Evolutionary conservation across 2,888 invertebrate species (phyloP), one percentile per base, ranked within the genome.

Genomic region (Drosophila rellima): DNA sequence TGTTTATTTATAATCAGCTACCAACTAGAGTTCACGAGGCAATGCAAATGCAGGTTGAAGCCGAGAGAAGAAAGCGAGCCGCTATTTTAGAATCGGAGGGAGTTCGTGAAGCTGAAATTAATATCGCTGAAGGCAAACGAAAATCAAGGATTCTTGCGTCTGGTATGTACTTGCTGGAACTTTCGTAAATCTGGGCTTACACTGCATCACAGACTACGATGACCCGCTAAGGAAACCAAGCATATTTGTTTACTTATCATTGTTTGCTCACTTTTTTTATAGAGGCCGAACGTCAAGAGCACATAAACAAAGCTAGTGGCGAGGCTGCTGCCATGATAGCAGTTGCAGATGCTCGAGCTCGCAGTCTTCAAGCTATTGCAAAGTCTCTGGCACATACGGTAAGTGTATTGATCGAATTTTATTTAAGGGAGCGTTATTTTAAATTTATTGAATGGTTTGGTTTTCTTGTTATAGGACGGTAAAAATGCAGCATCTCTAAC

Each of bases 21-120:
- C 99, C 99, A 0, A 93, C 94, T 0, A 95, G 98, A 84, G 97
- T 99, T 1, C 98, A 99, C 90, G 99, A 99, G 92, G 99, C 99
- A 0, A 99, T 99, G 99, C 99, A 99, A 93, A 99, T 99, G 98
- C 99, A 99, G 94, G 99, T 99, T 0, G 99, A 99, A 93, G 99
- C 99, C 0, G 99, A 99, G 92, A 93, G 99, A 59, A 96, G 96
- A 90, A 99, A 99, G 92, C 94, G 99, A 77, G 99, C 99, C 0
- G 96, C 98, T 15, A 97, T 99, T 89, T 94, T 99, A 74, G 99
- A 99, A 92, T 99, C 99, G 0, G 99, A 99, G 93, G 99, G 99
- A 91, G 94, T 95, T 10, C 94, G 97, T 26, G 96, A 96, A 77
- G 97, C 97, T 0, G 98, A 99, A 75, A 98, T 99, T 65, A 99